Evolutionary conservation across 2,113 vertebrate genomes (phyloP), one percentile per base, ranked within the genome.

Genomic region (Sinocyclocheilus rhinocerous): DNA sequence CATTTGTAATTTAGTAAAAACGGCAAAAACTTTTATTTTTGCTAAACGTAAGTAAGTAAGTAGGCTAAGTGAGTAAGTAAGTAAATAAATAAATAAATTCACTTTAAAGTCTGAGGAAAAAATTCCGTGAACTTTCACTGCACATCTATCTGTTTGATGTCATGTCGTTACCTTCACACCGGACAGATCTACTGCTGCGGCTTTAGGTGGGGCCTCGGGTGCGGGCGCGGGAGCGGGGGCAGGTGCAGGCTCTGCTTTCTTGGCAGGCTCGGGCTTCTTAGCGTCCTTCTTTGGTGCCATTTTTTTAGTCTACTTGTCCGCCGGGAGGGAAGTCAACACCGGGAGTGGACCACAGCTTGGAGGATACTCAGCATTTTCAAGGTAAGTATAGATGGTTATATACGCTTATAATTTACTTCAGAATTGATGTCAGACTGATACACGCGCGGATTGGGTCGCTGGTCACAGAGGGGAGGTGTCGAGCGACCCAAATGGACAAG

Each of bases 201-300:
- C 76, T 61, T 87, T 77, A 0, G 93, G 91, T 70, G 85, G 84
- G 10, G 92, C 85, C 1, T 76, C 92, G 1, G 94, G 90, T 15
- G 81, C 94, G 0, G 93, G 85, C 1, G 90, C 93, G 0, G 94
- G 87, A 29, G 92, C 94, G 0, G 93, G 87, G 73, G 92, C 92
- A 0, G 93, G 85, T 0, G 92, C 86, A 0, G 88, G 88, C 18
- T 90, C 90, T 1, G 89, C 81, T 69, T 89, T 88, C 88, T 91
- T 91, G 26, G 92, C 90, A 8, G 94, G 94, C 70, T 94, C 95
- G 39, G 94, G 91, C 91, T 94, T 94, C 93, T 95, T 96, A 86
- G 89, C 87, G 91, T 96, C 95, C 92, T 96, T 96, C 92, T 96
- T 96, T 55, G 95, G 95, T 94, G 95, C 95, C 95, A 96, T 96